These are phyloP conservation scores for Ceraclea dissimilis DNA, from an alignment of 2,888 invertebrate species.

Conservation along the genomic window DNA sequence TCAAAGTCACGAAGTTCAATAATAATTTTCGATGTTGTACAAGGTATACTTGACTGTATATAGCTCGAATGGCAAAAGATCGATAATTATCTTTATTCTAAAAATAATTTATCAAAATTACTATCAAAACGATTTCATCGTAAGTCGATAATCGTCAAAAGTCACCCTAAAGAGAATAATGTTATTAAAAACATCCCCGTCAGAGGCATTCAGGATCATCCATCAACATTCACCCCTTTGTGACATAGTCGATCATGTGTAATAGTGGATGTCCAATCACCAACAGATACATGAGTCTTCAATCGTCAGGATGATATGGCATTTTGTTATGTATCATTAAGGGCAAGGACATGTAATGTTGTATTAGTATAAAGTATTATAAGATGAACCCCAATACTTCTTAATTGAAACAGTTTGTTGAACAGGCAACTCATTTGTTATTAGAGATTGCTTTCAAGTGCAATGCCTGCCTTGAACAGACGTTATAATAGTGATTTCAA, in stretches of 20 bases:
- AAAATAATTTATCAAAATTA: neutral
- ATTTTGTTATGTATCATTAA: neutral
- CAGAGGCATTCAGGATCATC: constrained; percentile 17
- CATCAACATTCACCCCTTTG: constrained; percentile 18
- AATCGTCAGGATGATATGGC: constrained; percentile 7
- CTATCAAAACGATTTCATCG: neutral
- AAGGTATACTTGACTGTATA: too few relatives aligned
- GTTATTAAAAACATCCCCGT: constrained; percentile 1
- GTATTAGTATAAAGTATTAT: too few relatives aligned
- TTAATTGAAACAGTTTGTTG: neutral
- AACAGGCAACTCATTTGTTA: neutral
- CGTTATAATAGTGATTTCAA: neutral
- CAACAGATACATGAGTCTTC: constrained; percentile 6
- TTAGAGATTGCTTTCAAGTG: neutral
- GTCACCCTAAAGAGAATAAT: neutral
- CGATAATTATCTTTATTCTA: too few relatives aligned
- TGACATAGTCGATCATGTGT: neutral
- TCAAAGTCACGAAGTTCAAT: too few relatives aligned
- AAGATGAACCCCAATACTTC: neutral
- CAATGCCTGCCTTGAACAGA: neutral
- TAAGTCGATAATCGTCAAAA: neutral
- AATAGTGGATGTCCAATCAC: constrained; percentile 3
- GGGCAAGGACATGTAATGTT: neutral
- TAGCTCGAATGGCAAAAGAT: too few relatives aligned
- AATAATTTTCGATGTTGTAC: too few relatives aligned